A percentile compares a stretch with the other conserved stretches of the same genome.
These are phyloP conservation scores for Eupristina koningsbergeri DNA, from an alignment of 1,140 invertebrate genomes.

Conservation along the genomic window DNA sequence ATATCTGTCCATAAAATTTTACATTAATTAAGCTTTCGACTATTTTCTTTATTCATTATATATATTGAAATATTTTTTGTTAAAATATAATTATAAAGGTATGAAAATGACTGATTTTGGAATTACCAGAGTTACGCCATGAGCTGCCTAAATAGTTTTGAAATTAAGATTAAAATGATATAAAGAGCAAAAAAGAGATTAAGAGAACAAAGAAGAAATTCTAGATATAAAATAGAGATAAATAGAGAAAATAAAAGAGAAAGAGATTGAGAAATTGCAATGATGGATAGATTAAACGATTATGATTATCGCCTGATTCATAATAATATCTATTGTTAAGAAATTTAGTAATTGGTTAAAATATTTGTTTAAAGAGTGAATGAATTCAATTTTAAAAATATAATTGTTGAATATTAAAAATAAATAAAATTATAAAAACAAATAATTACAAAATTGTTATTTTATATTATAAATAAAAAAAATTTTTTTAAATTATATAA, in stretches of 20 bases:
- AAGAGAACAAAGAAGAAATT: background rate
- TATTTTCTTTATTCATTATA: background rate
- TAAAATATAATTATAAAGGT: background rate
- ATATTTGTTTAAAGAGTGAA: too few species aligned
- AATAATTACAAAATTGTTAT: too few species aligned
- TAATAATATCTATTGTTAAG: too few species aligned
- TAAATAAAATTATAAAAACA: too few species aligned
- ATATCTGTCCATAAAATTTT: background rate
- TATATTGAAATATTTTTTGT: background rate
- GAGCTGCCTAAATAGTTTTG: background rate
- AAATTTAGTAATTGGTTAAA: too few species aligned
- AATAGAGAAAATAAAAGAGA: background rate
- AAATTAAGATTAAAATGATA: background rate
- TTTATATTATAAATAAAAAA: too few species aligned
- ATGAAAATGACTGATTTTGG: background rate
- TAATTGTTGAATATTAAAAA: too few species aligned
- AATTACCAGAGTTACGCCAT: slow-evolving; percentile 4
- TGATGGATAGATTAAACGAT: too few species aligned
- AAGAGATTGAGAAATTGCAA: background rate
- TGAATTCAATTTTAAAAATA: too few species aligned
- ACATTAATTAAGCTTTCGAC: background rate
- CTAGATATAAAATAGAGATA: background rate
- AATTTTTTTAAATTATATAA: too few species aligned
- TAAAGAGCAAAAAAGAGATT: background rate
- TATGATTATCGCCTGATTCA: too few species aligned